Evolutionary conservation across 2,888 invertebrate species (phyloP).

Genomic region (Cenopis cana): DNA sequence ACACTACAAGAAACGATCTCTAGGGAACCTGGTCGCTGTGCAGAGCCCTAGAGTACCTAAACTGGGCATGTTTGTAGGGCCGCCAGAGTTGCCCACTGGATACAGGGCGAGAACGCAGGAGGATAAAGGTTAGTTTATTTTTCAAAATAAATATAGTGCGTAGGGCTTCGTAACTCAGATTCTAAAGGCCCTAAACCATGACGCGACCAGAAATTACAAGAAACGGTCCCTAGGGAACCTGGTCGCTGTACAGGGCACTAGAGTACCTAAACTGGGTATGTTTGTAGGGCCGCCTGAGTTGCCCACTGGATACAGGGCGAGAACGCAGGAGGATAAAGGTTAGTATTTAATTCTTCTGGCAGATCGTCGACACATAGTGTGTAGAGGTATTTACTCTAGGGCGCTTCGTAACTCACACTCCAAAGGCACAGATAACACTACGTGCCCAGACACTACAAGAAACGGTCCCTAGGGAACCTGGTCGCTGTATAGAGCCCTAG

Average conservation of each 20-base stretch:
- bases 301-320: constrained; percentile 81
- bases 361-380: no score
- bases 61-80: constrained; percentile 87
- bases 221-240: constrained; percentile 79
- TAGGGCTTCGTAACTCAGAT: no score
- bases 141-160: no score
- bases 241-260: constrained; percentile 93
- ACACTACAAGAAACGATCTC: constrained; percentile 79
- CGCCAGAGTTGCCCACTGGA: constrained; percentile 87
- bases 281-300: constrained; percentile 88
- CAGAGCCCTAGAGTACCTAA: constrained; percentile 93
- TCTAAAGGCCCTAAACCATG: no score
- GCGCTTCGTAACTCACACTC: no score
- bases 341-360: no score
- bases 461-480: constrained; percentile 77
- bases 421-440: no score
- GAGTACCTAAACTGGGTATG: constrained; percentile 90
- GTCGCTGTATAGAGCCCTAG: constrained; percentile 94
- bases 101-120: constrained; percentile 81
- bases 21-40: constrained; percentile 88
- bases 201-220: constrained; percentile 77
- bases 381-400: no score
- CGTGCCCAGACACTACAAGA: constrained; percentile 77
- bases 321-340: constrained; percentile 83
- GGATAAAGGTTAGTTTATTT: constrained; percentile 71